Percentiles rank a stretch among this genome's conserved stretches.
phyloP scores from a whole-genome alignment of 2,888 invertebrate genomes.

The Yponomeuta malinellus region DNA sequence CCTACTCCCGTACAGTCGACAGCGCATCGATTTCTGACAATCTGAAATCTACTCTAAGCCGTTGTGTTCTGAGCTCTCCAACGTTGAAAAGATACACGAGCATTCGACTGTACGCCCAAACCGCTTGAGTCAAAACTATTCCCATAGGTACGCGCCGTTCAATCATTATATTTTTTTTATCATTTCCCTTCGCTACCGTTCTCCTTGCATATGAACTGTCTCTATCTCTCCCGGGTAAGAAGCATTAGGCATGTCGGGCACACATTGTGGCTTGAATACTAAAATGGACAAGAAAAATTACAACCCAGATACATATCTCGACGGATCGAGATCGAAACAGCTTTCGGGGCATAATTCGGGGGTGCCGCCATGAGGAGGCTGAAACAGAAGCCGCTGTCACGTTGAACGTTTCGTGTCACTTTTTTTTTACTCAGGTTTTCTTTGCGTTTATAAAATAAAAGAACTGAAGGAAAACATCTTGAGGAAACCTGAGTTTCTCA shows the following conservation, averaged over 20 bases:
- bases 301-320: slow-evolving; percentile 53
- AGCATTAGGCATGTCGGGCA: slow-evolving; percentile 45
- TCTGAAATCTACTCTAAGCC: no score
- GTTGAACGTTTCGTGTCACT: no score
- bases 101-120: background rate
- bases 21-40: no score
- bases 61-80: no score
- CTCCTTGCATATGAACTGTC: slow-evolving; percentile 26
- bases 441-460: no score
- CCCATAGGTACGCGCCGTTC: slow-evolving; percentile 68
- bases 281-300: slow-evolving; percentile 59
- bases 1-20: no score
- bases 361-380: slow-evolving; percentile 19
- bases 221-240: slow-evolving; percentile 13
- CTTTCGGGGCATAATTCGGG: slow-evolving; percentile 47
- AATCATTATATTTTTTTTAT: slow-evolving; percentile 61
- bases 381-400: background rate
- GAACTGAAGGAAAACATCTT: no score
- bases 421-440: no score
- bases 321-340: slow-evolving; percentile 47
- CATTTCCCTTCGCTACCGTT: slow-evolving; percentile 36
- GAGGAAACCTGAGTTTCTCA: no score
- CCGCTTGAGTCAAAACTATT: slow-evolving; percentile 52
- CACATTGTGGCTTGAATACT: slow-evolving; percentile 54
- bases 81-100: background rate